Evolutionary conservation across 2,797 vertebrate species (phyloP).

Genomic region (Coluber constrictor): DNA sequence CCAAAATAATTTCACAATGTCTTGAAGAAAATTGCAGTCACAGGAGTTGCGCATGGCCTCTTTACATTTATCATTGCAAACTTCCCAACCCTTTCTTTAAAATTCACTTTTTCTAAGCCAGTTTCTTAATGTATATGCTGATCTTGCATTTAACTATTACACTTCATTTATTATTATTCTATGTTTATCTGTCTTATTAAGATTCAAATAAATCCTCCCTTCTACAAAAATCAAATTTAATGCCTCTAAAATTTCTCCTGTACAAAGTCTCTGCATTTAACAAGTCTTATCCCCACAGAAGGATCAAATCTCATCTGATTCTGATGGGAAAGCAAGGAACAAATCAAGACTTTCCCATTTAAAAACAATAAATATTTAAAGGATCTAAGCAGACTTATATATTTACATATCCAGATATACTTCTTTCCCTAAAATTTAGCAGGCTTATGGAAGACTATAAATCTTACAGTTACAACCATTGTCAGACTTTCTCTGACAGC

Average conservation of each 20-base stretch:
- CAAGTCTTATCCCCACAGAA: neutral
- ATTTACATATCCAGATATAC: neutral
- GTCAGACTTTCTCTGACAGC: neutral
- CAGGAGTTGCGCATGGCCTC: neutral
- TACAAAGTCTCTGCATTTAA: neutral
- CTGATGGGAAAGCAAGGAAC: neutral
- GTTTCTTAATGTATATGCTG: neutral
- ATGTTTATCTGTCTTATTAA: neutral
- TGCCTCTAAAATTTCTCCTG: neutral
- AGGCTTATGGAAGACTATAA: neutral
- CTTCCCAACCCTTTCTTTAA: neutral
- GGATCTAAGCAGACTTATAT: neutral
- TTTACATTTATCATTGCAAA: neutral
- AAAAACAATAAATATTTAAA: neutral
- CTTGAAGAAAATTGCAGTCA: neutral
- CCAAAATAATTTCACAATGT: neutral
- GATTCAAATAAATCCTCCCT: neutral
- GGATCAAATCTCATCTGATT: neutral
- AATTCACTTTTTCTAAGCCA: neutral
- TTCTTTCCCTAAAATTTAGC: neutral
- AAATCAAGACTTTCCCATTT: neutral
- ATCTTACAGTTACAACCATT: neutral
- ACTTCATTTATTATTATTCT: neutral
- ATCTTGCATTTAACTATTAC: neutral
- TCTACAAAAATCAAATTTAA: neutral